These are phyloP conservation scores for Oceanites oceanicus DNA, from an alignment of 2,113 vertebrate genomes.

Conservation along the genomic window DNA sequence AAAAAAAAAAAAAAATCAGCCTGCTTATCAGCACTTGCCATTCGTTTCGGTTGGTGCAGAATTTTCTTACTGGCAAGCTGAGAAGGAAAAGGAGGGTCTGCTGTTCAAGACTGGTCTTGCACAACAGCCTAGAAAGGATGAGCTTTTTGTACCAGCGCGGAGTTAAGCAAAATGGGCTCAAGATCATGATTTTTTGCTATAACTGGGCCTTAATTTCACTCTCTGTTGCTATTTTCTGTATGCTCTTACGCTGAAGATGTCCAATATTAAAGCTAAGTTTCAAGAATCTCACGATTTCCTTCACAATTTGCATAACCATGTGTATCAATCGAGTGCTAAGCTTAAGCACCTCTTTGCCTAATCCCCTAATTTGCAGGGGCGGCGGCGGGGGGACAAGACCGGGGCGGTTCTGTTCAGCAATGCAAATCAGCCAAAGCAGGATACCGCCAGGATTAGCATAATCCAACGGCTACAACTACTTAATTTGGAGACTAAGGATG, in stretches of 20 bases:
- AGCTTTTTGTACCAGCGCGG: background rate
- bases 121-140: background rate
- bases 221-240: background rate
- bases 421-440: background rate
- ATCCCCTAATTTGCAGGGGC: slow-evolving; percentile 14
- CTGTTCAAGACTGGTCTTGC: background rate
- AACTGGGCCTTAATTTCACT: background rate
- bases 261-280: background rate
- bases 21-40: background rate
- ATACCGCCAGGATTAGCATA: slow-evolving; percentile 23
- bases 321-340: background rate
- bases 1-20: background rate
- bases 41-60: background rate
- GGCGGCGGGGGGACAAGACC: background rate
- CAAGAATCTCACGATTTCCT: background rate
- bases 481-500: background rate
- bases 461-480: slow-evolving; percentile 23
- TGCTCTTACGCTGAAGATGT: accelerated
- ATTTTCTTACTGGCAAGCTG: background rate
- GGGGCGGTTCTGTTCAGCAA: background rate
- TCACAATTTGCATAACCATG: background rate
- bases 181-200: background rate
- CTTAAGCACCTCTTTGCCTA: slow-evolving; percentile 37
- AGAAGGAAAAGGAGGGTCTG: background rate
- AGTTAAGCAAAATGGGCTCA: background rate